A percentile compares a stretch with the other conserved stretches of the same genome.
Conservation (phyloP, 1,140 invertebrate genomes). For the Calliopsis andreniformis region DNA sequence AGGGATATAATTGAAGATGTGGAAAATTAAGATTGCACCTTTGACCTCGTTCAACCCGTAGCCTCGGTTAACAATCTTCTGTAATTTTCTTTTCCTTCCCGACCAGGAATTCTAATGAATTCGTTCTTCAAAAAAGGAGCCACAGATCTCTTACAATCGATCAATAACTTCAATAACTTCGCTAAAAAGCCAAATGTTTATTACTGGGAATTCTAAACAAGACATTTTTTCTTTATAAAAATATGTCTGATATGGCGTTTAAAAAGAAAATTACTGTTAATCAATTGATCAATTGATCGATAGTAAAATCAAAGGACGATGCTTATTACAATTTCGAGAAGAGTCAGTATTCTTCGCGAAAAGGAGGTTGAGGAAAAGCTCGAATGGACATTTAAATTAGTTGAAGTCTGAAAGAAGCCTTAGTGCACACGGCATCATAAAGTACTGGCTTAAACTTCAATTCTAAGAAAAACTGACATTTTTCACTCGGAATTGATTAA, state of each 20-base stretch:
- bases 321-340: neutral
- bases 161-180: constrained; percentile 27
- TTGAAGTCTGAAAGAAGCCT: neutral
- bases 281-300: too few species aligned
- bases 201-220: neutral
- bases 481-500: too few species aligned
- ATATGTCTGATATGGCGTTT: too few species aligned
- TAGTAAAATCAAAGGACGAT: neutral
- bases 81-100: constrained; percentile 17
- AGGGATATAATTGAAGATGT: constrained; percentile 43
- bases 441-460: neutral
- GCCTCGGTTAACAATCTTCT: constrained; percentile 41
- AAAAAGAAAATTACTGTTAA: too few species aligned
- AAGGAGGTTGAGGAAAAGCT: neutral
- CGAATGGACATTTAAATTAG: neutral
- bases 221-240: too few species aligned
- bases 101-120: constrained; percentile 35
- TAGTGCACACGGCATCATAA: neutral
- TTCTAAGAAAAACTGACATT: too few species aligned
- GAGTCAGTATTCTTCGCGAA: neutral
- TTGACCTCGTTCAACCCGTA: constrained; percentile 30
- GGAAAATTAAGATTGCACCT: constrained; percentile 44
- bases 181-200: constrained; percentile 35
- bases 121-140: constrained; percentile 13
- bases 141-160: constrained; percentile 14